Base-by-base conservation (phyloP, 2,797 vertebrate genomes). In the Coilia nasus region DNA sequence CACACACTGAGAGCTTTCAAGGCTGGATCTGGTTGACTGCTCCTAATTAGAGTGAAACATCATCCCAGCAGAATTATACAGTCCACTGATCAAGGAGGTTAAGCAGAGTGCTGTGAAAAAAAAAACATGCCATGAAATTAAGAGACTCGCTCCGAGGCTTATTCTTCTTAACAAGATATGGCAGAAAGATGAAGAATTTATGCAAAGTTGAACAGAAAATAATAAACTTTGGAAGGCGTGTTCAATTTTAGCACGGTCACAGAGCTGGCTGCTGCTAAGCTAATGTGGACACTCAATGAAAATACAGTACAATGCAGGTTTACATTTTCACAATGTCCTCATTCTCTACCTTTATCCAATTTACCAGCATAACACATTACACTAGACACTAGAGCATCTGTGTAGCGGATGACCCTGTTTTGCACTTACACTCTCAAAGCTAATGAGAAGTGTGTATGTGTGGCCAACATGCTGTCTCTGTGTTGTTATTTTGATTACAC, bases 1-100 rank as follows among this genome's bases (percentile, higher is more conserved):
- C 71, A 41, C 71, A 78, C 35, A 41, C 31, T 14, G 28, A 6
- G 28, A 75, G 28, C 31, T 44, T 44, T 78, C 71, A 78, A 78
- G 35, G 28, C 67, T 75, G 31, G 67, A 75, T 75, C 67, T 41
- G 57, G 57, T 59, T 15, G 71, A 78, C 71, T 44, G 71, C 17
- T 78, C 19, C 71, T 78, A 78, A 78, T 78, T 78, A 78, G 35
- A 78, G 35, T 44, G 71, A 78, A 78, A 44, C 71, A 78, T 44
- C 71, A 78, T 44, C 35, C 71, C 71, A 78, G 35, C 71, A 41
- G 35, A 78, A 78, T 78, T 41, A 78, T 21, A 17, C 71, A 78
- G 71, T 44, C 71, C 71, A 78, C 31, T 78, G 71, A 78, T 78
- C 71, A 78, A 78, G 31, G 71, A 44, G 71, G 71, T 78, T 78